Evolutionary conservation across 2,888 invertebrate species (phyloP), one percentile per base, ranked within the genome.

Genomic region (Dasypolia templi): DNA sequence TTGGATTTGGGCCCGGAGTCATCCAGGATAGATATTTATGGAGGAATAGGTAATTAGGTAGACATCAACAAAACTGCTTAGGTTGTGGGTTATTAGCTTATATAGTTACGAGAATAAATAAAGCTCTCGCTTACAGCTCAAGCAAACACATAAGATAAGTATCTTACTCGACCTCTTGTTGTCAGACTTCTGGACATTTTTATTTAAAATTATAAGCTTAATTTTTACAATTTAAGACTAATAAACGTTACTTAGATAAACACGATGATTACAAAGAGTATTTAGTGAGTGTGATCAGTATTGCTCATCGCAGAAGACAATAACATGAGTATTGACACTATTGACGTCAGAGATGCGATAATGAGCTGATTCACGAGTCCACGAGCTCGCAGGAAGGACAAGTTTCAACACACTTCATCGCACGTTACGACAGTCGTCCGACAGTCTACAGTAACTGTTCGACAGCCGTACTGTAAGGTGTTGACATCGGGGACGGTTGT

Each of bases 261-360:
- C 19, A 46, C 44, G 19, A n/a, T 56, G 17, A 51, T 53, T 49
- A 51, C 51, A 67, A 19, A 35, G 29, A 29, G 22, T 77, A 59
- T 68, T 61, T 26, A 68, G 67, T 58, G 19, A 22, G n/a, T 49
- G 26, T 49, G 67, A 81, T 83, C 71, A 79, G 42, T 51, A 39
- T 65, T 64, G 68, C 69, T 49, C 68, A 75, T 62, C 71, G 55
- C 58, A 55, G 61, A 51, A 72, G 73, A 84, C 78, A 73, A 81
- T 73, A 81, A 78, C 70, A 61, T 14, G 55, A 51, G 14, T 7
- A 29, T n/a, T 74, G 86, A 84, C 76, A 51, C 9, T 7, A 29
- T n/a, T 74, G 86, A 84, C 76, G 86, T 85, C 77, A 83, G 17
- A 44, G 35, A 19, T 29, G 39, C 49, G 73, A 80, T 77, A 83